Evolutionary conservation across 2,888 invertebrate genomes (phyloP), one percentile per base, ranked within the genome.

Genomic region (Eristalis pertinax): DNA sequence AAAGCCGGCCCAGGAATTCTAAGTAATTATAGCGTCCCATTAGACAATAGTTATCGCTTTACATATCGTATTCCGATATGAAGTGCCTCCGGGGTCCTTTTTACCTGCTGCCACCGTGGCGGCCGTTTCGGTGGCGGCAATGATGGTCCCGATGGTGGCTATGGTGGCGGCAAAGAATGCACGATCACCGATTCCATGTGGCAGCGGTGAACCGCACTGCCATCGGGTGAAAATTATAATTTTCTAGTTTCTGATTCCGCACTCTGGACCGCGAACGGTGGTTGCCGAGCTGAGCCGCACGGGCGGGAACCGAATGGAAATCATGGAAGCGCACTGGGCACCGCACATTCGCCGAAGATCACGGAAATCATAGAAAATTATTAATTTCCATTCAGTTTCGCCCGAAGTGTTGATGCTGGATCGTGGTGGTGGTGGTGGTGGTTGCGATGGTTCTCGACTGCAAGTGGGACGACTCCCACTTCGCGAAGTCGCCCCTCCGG

Each of bases 51-150:
- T 84, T 84, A 84, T 76, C 80, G 72, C 75, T 76, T 80, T 80
- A 84, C 80, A 80, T 73, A 84, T 84, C 84, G 80, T 84, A 76
- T 80, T 80, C 67, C 72, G 84, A 80, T 84, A 84, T 68, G 75
- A 70, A 29, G 3, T 68, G 76, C 80, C 84, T 73, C 32, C 35
- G 72, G 76, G 84, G 70, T 32, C 19, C 69, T 41, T 80, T 72
- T 68, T 38, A 15, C 50, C 19, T 68, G 22, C 29, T 67, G 75
- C 84, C 67, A 78, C 38, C 58, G 56, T 60, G 70, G 62, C 68
- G 24, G 50, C 58, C 8, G 32, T 50, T 26, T 1, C 64, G 7
- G 29, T 62, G 60, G 4, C 43, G 11, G 67, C 60, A 26, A 26
- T 26, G 29, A 29, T 29, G 29, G 29, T 29, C 5, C 29, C 29